These are phyloP conservation scores for Halichoeres trimaculatus DNA, from an alignment of 2,113 vertebrate genomes.

Conservation along the genomic window DNA sequence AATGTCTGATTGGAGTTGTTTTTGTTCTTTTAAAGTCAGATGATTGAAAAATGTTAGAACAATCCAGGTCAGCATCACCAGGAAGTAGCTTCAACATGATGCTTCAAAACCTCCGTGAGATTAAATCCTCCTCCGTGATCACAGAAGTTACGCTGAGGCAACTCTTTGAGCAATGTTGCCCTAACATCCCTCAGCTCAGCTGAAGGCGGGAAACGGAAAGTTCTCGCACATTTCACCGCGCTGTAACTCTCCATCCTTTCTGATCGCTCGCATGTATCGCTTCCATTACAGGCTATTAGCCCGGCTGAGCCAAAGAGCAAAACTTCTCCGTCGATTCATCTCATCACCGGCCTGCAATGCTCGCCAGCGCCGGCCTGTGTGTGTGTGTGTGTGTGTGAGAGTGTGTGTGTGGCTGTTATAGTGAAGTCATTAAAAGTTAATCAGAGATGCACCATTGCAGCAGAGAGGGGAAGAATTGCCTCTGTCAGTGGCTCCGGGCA, in stretches of 20 bases:
- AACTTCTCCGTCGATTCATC: conserved; percentile 58
- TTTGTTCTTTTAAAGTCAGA: background rate
- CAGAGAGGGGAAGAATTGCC: conserved; percentile 71
- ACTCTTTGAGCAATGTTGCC: conserved; percentile 27
- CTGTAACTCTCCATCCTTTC: conserved; percentile 19
- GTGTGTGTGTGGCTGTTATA: conserved; percentile 53
- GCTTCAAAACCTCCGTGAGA: conserved; percentile 16
- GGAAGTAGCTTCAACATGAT: background rate
- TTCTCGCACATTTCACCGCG: conserved; percentile 9
- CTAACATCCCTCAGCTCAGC: conserved; percentile 3
- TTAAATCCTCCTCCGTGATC: conserved; percentile 10
- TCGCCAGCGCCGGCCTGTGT: conserved; percentile 36
- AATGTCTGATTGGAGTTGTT: background rate
- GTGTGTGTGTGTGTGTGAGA: conserved; percentile 40
- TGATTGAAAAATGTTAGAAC: background rate
- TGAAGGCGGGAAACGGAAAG: conserved; percentile 4
- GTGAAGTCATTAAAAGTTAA: conserved; percentile 80
- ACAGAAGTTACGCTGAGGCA: conserved; percentile 17
- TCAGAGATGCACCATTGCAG: conserved; percentile 76
- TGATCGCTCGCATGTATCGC: conserved; percentile 31
- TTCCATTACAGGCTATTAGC: conserved; percentile 53
- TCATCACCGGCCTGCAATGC: conserved; percentile 50
- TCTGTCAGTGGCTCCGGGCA: conserved; percentile 78
- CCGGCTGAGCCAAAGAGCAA: conserved; percentile 34
- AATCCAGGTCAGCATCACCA: background rate